Conservation (phyloP, 2,888 invertebrate species). For the Dione juno region DNA sequence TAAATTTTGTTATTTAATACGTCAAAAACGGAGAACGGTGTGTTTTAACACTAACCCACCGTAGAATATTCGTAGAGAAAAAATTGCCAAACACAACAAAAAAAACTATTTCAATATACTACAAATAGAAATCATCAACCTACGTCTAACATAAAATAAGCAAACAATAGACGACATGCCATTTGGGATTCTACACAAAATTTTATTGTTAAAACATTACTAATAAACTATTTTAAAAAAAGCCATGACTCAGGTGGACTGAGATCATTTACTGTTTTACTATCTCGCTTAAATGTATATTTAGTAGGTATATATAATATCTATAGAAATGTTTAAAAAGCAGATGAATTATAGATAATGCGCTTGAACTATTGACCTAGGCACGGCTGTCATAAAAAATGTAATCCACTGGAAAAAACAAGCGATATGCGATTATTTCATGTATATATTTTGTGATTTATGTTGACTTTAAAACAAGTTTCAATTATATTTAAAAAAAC, state of each 20-base stretch:
- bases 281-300: slow-evolving; percentile 46
- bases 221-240: slow-evolving; percentile 52
- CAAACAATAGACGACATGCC: slow-evolving; percentile 23
- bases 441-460: neutral
- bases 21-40: no score
- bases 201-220: slow-evolving; percentile 40
- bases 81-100: neutral
- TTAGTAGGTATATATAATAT: slow-evolving; percentile 53
- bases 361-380: slow-evolving; percentile 79
- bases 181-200: slow-evolving; percentile 37
- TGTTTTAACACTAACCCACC: no score
- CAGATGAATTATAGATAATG: slow-evolving; percentile 75
- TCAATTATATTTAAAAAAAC: slow-evolving; percentile 6
- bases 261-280: slow-evolving; percentile 80
- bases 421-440: slow-evolving; percentile 44
- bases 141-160: slow-evolving; percentile 32
- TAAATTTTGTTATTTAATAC: no score
- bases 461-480: neutral
- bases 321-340: slow-evolving; percentile 69
- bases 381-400: slow-evolving; percentile 53
- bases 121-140: slow-evolving; percentile 12
- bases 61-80: no score
- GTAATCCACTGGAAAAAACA: slow-evolving; percentile 53
- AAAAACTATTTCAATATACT: neutral
- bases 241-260: slow-evolving; percentile 68